Conservation (phyloP, 2,113 vertebrate genomes). For the Varanus salvator region DNA sequence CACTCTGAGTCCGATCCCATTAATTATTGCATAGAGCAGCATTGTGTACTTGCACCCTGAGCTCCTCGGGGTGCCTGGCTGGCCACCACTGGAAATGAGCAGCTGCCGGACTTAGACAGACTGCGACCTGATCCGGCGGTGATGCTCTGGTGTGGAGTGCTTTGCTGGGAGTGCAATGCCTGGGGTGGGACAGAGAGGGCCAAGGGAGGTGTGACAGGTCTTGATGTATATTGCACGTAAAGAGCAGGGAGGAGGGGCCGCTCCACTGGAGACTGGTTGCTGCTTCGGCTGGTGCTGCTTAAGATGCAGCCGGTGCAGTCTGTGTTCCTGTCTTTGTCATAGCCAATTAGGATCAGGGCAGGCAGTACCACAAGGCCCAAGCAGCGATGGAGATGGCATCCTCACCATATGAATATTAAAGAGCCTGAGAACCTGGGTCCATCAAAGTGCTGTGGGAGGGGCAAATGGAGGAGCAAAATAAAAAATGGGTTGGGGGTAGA, state of each 20-base stretch:
- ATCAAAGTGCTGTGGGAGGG: not conserved
- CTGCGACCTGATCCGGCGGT: not conserved
- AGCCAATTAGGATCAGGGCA: conserved; percentile 59
- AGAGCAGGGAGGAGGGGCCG: not conserved
- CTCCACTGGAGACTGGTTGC: conserved; percentile 10
- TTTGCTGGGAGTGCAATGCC: conserved; percentile 7
- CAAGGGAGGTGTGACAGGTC: not conserved
- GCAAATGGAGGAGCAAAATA: not conserved
- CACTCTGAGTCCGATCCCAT: not conserved
- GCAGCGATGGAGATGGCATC: conserved; percentile 37
- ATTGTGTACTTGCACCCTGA: too few relatives aligned
- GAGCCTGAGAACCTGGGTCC: not conserved
- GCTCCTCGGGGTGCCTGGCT: not conserved
- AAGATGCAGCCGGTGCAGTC: conserved; percentile 43
- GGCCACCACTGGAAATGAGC: not conserved
- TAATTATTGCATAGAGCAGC: not conserved
- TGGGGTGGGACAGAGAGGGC: conserved; percentile 25
- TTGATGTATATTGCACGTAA: not conserved
- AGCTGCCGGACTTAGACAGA: not conserved
- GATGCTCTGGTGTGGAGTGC: too few relatives aligned
- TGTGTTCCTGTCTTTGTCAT: conserved; percentile 55
- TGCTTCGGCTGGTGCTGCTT: conserved; percentile 45
- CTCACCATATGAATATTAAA: conserved; percentile 34
- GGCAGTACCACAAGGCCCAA: conserved; percentile 47
- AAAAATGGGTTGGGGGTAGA: too few relatives aligned